Evolutionary conservation across 1,140 invertebrate genomes (phyloP), one percentile per base, ranked within the genome.

Genomic region (Drosophila sechellia): DNA sequence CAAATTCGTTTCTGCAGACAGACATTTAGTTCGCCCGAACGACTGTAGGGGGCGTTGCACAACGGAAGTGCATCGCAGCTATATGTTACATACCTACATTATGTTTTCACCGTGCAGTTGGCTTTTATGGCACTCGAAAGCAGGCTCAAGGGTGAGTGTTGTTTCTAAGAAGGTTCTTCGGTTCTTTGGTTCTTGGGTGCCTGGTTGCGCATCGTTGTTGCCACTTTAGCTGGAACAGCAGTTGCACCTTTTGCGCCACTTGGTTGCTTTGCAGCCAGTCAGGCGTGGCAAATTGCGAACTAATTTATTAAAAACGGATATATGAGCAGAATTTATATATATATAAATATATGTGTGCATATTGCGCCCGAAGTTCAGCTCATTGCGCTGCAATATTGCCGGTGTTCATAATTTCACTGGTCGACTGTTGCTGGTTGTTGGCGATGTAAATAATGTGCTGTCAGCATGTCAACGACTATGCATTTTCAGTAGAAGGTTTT

Each of bases 281-380:
- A 48, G 77, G 63, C 77, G 70, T 79, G 70, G 57, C 77, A 75
- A 79, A 75, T 74, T 64, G 63, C 54, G 53, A 71, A 56, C 71
- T 80, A 80, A 80, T 80, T 80, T 80, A 80, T 80, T 75, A 79
- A 75, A 75, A 75, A 57, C 71, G 58, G 71, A 80, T 79, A 60
- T 74, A 79, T 79, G 76, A 64, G 58, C 63, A 75, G 59, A 35
- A 64, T 58, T 80, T 65, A 61, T 77, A 77, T 42, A 77, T 42
- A 71, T 37, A 12, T 37, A 12, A 12, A 37, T 37, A 37, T 12
- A 11, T 3, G 3, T 37, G 3, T 13, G 8, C 35, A 37, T 13
- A 13, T 54, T 59, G 48, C 15, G 40, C 54, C 31, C 35, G 53
- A 17, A 31, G 27, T 42, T 48, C 53, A 68, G 60, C 72, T 66